Evolutionary conservation across 1,140 invertebrate genomes (phyloP).

Genomic region (Brachionus asplanchnoidis): DNA sequence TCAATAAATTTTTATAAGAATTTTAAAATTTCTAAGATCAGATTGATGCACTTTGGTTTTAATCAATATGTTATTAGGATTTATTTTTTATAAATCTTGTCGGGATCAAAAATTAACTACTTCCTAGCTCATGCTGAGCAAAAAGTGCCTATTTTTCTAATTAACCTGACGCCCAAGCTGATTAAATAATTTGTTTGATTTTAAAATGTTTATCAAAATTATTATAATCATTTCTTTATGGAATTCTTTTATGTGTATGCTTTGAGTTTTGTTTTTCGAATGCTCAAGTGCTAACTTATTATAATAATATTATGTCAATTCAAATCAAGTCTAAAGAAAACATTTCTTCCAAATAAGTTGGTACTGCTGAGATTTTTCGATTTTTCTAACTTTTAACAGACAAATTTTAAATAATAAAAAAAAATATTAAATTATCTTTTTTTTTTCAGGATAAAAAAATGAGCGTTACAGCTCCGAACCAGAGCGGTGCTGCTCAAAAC

Average conservation of each 20-base stretch:
- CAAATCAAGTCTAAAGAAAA: neutral
- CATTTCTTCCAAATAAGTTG: neutral
- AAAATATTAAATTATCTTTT: neutral
- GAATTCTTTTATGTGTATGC: neutral
- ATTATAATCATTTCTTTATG: conserved; percentile 31
- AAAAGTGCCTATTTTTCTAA: neutral
- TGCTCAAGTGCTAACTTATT: neutral
- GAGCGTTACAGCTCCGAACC: neutral
- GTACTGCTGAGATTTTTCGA: neutral
- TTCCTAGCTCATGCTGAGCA: neutral
- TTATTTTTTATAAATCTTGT: neutral
- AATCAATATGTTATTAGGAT: neutral
- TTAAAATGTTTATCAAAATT: conserved; percentile 30
- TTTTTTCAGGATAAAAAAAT: conserved; percentile 32
- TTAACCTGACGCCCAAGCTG: neutral
- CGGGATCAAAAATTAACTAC: neutral
- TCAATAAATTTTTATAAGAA: conserved; percentile 32
- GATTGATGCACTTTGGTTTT: conserved; percentile 27
- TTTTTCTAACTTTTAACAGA: neutral
- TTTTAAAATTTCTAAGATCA: neutral
- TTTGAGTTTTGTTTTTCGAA: neutral
- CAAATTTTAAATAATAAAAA: neutral
- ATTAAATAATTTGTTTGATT: conserved; percentile 19
- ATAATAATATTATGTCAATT: conserved; percentile 20
- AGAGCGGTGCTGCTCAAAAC: neutral